Conservation (phyloP, 2,888 invertebrate species). For the Drosophila kambysellisi region DNA sequence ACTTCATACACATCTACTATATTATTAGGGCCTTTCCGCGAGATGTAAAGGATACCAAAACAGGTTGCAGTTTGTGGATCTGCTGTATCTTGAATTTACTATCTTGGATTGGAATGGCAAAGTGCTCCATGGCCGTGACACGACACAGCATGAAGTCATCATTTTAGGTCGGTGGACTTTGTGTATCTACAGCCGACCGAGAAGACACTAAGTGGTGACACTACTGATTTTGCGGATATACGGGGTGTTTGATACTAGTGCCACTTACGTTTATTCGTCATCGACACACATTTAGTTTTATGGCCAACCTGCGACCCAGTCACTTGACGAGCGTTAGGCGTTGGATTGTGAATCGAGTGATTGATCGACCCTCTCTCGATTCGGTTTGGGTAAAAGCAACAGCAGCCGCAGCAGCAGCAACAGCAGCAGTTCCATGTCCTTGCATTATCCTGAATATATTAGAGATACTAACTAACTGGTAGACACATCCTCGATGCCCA, state of each 20-base stretch:
- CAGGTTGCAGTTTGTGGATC: too few species aligned
- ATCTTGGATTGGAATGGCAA: too few species aligned
- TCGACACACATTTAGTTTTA: constrained; percentile 52
- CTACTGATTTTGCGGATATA: too few species aligned
- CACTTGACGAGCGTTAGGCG: constrained; percentile 45
- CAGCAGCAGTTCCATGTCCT: neutral
- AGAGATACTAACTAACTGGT: neutral
- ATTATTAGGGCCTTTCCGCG: too few species aligned
- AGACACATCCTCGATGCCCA: neutral
- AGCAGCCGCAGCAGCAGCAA: neutral
- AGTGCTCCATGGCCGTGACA: too few species aligned
- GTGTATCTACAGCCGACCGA: too few species aligned
- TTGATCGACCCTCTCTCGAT: constrained; percentile 51
- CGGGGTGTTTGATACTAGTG: constrained; percentile 2
- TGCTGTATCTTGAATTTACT: too few species aligned
- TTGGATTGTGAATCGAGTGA: constrained; percentile 57
- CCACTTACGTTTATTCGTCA: constrained; percentile 44
- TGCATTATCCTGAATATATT: constrained; percentile 27
- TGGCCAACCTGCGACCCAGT: constrained; percentile 49
- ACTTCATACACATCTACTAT: too few species aligned
- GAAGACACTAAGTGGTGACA: too few species aligned
- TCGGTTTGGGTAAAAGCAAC: constrained; percentile 27
- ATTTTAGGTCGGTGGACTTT: too few species aligned
- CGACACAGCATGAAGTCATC: too few species aligned
- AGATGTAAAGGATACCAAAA: too few species aligned